phyloP scores from a whole-genome alignment of 2,888 invertebrate genomes.

The Pediacus dermestoides region DNA sequence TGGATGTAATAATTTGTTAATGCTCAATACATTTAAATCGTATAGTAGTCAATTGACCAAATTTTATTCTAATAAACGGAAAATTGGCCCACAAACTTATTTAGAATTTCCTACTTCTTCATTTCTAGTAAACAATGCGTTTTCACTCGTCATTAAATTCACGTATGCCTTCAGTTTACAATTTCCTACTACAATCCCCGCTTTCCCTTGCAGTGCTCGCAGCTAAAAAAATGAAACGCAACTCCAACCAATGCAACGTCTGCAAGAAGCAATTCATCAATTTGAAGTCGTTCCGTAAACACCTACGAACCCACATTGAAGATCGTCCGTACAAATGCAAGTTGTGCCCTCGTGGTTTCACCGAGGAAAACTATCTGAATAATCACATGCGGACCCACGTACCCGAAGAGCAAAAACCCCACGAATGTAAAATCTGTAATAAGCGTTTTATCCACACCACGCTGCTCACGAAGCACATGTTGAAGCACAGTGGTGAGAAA shows the following conservation, averaged over 20 bases:
- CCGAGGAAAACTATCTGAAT: constrained; percentile 50
- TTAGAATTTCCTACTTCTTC: too few relatives aligned
- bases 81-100: too few relatives aligned
- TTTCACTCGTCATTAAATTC: too few relatives aligned
- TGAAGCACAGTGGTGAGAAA: constrained; percentile 51
- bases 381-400: constrained; percentile 46
- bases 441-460: constrained; percentile 51
- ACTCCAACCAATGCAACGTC: constrained; percentile 47
- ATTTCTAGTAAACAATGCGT: too few relatives aligned
- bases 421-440: constrained; percentile 50
- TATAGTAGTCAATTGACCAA: not conserved
- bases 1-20: too few relatives aligned
- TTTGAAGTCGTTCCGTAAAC: constrained; percentile 50
- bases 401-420: constrained; percentile 51
- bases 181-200: too few relatives aligned
- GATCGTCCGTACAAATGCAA: constrained; percentile 49
- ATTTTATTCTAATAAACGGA: too few relatives aligned
- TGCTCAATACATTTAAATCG: not conserved
- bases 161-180: too few relatives aligned
- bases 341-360: constrained; percentile 47
- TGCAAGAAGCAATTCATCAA: constrained; percentile 51
- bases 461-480: constrained; percentile 49
- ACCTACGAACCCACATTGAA: constrained; percentile 50
- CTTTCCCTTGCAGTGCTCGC: constrained; percentile 28
- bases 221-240: constrained; percentile 43